Evolutionary conservation across 2,888 invertebrate species (phyloP).

Genomic region (Xylota segnis): DNA sequence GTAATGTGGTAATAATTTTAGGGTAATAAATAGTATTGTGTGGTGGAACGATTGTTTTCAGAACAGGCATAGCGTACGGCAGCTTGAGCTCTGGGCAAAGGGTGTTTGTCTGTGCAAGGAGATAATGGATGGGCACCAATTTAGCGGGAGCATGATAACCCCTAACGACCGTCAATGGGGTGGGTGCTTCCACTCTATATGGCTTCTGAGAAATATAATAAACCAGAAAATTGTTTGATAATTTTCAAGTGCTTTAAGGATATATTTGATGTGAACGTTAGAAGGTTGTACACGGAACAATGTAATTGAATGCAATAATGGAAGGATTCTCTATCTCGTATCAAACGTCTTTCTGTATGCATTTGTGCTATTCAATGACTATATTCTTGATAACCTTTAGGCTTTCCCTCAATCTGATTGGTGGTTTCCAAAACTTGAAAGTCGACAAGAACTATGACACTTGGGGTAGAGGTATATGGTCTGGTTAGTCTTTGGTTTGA

Average conservation of each 20-base stretch:
- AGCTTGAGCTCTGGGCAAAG: constrained; percentile 3
- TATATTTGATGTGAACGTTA: constrained; percentile 18
- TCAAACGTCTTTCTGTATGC: too few relatives aligned
- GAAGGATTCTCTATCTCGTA: not conserved
- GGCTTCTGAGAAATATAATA: constrained; percentile 59
- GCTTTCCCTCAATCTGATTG: too few relatives aligned
- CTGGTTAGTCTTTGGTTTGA: too few relatives aligned
- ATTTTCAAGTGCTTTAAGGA: constrained; percentile 62
- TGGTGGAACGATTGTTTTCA: constrained; percentile 72
- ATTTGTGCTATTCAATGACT: too few relatives aligned
- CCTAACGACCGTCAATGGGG: constrained; percentile 50
- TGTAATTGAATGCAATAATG: constrained; percentile 66
- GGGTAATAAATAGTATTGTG: constrained; percentile 75
- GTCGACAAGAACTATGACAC: too few relatives aligned
- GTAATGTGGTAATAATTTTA: constrained; percentile 77
- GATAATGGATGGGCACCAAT: constrained; percentile 73
- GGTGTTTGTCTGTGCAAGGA: constrained; percentile 46
- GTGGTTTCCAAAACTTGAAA: too few relatives aligned
- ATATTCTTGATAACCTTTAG: too few relatives aligned
- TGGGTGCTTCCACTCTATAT: constrained; percentile 14
- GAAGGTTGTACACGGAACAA: constrained; percentile 13
- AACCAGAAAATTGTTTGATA: constrained; percentile 71
- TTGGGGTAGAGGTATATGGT: too few relatives aligned
- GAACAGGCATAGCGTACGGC: constrained; percentile 26
- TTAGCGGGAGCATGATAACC: constrained; percentile 55